A percentile compares a stretch with the other conserved stretches of the same genome.
Evolutionary conservation across 2,113 vertebrate species (phyloP).

Genomic region (Prinia subflava): DNA sequence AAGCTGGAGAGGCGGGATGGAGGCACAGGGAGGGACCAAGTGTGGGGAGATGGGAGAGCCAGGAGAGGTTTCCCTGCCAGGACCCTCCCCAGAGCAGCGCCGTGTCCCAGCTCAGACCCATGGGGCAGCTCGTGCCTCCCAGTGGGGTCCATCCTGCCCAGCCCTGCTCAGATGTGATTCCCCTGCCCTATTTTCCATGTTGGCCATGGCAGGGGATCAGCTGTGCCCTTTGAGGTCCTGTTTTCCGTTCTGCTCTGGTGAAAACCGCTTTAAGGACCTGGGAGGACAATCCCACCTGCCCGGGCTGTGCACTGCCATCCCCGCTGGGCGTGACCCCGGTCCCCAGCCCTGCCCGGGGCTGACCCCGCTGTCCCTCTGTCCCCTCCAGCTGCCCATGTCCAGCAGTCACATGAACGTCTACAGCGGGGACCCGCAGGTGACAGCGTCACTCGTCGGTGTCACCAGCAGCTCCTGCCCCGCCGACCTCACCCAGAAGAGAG

Average conservation of each 20-base stretch:
- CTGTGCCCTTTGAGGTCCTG: constrained; percentile 2
- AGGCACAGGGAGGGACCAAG: not conserved
- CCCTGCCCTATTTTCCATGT: not conserved
- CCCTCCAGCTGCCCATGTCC: constrained; percentile 88
- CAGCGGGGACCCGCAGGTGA: constrained; percentile 85
- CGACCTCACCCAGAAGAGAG: constrained; percentile 91
- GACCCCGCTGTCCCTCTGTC: not conserved
- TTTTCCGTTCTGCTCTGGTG: not conserved
- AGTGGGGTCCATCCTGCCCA: not conserved
- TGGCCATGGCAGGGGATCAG: constrained; percentile 1
- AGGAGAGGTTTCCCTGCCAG: not conserved
- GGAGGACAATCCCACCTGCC: not conserved
- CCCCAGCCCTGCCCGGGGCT: not conserved
- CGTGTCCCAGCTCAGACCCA: fast-evolving
- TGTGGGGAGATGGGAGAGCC: fast-evolving
- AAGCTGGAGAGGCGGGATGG: fast-evolving
- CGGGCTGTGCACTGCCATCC: not conserved
- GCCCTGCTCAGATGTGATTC: not conserved
- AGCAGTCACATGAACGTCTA: constrained; percentile 96
- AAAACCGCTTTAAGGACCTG: not conserved
- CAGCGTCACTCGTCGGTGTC: constrained; percentile 85
- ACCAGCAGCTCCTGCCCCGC: constrained; percentile 98
- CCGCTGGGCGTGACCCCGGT: not conserved
- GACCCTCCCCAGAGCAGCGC: not conserved
- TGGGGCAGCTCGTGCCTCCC: not conserved